Percentiles rank a stretch among this genome's conserved stretches.
Conservation (phyloP, 2,113 vertebrate species). For the Brachypodius melanocephalos region DNA sequence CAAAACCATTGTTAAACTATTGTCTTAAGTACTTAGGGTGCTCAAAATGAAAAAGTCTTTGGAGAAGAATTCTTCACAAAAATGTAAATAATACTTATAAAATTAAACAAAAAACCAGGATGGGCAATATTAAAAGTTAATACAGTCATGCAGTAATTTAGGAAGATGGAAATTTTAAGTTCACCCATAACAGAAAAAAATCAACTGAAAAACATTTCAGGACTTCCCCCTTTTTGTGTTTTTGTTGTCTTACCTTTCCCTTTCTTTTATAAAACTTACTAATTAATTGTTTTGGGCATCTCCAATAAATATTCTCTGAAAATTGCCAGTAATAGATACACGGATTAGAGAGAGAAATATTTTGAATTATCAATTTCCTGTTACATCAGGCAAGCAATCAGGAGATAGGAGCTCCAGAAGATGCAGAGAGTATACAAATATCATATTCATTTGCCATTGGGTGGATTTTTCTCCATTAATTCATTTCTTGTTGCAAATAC, state of each 20-base stretch:
- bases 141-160: not conserved
- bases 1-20: not conserved
- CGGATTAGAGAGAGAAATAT: not conserved
- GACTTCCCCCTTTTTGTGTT: fast-evolving
- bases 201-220: not conserved
- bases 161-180: not conserved
- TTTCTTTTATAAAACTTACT: not conserved
- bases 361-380: not conserved
- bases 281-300: not conserved
- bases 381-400: not conserved
- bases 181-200: not conserved
- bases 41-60: not conserved
- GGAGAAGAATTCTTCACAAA: not conserved
- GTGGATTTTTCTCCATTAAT: not conserved
- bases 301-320: not conserved
- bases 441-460: not conserved
- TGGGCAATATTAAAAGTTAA: not conserved
- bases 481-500: not conserved
- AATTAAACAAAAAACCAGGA: fast-evolving
- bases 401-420: not conserved
- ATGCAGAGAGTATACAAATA: not conserved
- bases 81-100: not conserved
- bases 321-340: not conserved
- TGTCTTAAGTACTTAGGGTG: not conserved
- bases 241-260: not conserved